These are phyloP conservation scores for Hirtodrosophila cameraria DNA, from an alignment of 2,888 invertebrate species.

Conservation along the genomic window DNA sequence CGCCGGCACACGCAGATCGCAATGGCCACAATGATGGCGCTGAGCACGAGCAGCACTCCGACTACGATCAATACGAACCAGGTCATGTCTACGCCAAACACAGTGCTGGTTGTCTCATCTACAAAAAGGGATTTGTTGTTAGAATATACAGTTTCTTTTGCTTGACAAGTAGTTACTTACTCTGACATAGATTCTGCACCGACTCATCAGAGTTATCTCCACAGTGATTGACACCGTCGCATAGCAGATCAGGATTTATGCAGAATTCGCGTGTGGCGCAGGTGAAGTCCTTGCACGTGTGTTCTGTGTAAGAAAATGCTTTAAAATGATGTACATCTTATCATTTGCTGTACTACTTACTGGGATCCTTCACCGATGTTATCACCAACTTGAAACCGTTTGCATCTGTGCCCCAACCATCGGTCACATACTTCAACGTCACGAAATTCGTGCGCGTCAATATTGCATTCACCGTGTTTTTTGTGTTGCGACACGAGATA, in stretches of 20 bases:
- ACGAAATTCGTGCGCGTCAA: constrained; percentile 97
- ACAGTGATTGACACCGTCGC: constrained; percentile 97
- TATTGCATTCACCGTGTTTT: constrained; percentile 93
- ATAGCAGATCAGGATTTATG: constrained; percentile 94
- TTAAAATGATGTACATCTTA: background rate
- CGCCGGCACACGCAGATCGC: constrained; percentile 92
- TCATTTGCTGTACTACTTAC: constrained; percentile 86
- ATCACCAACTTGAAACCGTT: constrained; percentile 97
- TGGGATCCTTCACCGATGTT: constrained; percentile 96
- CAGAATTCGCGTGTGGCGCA: constrained; percentile 95
- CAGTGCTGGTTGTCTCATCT: constrained; percentile 87
- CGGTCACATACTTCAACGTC: constrained; percentile 96
- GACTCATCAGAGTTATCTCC: constrained; percentile 97
- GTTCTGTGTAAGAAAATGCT: constrained; percentile 86
- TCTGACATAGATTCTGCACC: constrained; percentile 92
- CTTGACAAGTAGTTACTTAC: constrained; percentile 86
- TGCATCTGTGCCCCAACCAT: constrained; percentile 95
- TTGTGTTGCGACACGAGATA: constrained; percentile 95
- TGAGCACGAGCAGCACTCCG: constrained; percentile 88
- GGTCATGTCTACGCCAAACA: constrained; percentile 90
- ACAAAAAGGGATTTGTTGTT: too few relatives aligned
- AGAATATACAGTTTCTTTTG: too few relatives aligned
- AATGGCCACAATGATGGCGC: constrained; percentile 88
- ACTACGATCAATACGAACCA: constrained; percentile 91
- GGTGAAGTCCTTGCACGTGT: constrained; percentile 94